These are phyloP conservation scores for Blera fallax DNA, from an alignment of 2,888 invertebrate genomes.

Conservation along the genomic window DNA sequence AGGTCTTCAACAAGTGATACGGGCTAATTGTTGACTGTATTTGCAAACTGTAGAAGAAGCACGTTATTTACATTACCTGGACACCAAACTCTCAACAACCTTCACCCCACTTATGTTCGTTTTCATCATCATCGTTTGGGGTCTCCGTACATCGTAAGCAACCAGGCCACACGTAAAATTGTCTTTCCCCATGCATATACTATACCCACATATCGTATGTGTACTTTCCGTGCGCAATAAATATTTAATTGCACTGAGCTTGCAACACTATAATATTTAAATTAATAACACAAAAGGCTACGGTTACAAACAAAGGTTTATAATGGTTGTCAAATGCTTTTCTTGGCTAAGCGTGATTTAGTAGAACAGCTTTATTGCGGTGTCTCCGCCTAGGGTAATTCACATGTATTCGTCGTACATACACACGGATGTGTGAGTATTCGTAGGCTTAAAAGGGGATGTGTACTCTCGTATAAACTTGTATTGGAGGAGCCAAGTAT, in stretches of 20 bases:
- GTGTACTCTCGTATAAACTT: background rate
- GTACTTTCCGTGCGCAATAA: conserved; percentile 14
- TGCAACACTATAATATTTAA: conserved; percentile 21
- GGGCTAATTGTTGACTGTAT: conserved; percentile 45
- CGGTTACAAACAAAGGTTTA: background rate
- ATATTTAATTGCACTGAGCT: conserved; percentile 26
- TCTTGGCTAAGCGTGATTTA: background rate
- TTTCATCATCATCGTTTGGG: conserved; percentile 22
- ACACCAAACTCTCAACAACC: conserved; percentile 59
- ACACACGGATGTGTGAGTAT: background rate
- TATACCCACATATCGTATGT: background rate
- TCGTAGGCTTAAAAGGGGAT: background rate
- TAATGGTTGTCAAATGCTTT: conserved; percentile 26
- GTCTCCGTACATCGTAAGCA: conserved; percentile 38
- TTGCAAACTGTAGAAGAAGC: conserved; percentile 36
- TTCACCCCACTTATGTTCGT: conserved; percentile 64
- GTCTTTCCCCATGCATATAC: conserved; percentile 6
- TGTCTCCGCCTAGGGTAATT: background rate
- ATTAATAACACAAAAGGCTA: background rate
- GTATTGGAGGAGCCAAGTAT: background rate
- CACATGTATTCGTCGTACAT: background rate
- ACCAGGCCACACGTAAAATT: conserved; percentile 44
- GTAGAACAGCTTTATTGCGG: background rate
- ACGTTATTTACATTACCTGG: conserved; percentile 43
- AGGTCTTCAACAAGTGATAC: conserved; percentile 26